phyloP scores from a whole-genome alignment of 1,140 invertebrate species.

The Drosophila nannoptera region DNA sequence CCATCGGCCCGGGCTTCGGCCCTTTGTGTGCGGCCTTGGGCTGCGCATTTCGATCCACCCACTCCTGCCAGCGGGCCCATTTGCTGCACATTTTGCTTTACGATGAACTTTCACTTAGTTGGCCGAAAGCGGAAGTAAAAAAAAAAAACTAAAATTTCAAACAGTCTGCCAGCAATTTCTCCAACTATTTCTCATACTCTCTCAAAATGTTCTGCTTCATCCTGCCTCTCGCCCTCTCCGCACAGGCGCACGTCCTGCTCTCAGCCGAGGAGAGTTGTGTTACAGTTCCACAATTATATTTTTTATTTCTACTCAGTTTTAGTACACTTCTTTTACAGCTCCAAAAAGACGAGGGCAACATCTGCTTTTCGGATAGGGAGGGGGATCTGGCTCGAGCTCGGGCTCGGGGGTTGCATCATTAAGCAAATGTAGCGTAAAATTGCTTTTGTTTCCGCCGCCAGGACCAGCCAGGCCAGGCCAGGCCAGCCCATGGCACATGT shows the following conservation, averaged over 20 bases:
- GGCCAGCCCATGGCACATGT: conserved; percentile 52
- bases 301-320: conserved; percentile 22
- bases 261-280: background rate
- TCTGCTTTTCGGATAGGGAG: conserved; percentile 38
- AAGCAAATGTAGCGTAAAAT: conserved; percentile 76
- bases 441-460: conserved; percentile 57
- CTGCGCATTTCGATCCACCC: conserved; percentile 40
- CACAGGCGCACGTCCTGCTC: too few relatives aligned
- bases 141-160: conserved; percentile 18
- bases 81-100: background rate
- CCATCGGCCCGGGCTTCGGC: conserved; percentile 60
- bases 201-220: too few relatives aligned
- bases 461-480: background rate
- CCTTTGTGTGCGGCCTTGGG: conserved; percentile 58
- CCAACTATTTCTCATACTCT: background rate
- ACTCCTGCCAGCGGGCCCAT: conserved; percentile 19
- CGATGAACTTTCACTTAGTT: conserved; percentile 4
- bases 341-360: conserved; percentile 41
- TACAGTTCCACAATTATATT: background rate
- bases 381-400: too few relatives aligned
- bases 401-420: conserved; percentile 60
- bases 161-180: background rate
- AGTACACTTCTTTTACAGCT: conserved; percentile 32
- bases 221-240: too few relatives aligned
- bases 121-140: conserved; percentile 18